Conservation (phyloP, 2,888 invertebrate genomes). For the Meiosimyza platycephala region DNA sequence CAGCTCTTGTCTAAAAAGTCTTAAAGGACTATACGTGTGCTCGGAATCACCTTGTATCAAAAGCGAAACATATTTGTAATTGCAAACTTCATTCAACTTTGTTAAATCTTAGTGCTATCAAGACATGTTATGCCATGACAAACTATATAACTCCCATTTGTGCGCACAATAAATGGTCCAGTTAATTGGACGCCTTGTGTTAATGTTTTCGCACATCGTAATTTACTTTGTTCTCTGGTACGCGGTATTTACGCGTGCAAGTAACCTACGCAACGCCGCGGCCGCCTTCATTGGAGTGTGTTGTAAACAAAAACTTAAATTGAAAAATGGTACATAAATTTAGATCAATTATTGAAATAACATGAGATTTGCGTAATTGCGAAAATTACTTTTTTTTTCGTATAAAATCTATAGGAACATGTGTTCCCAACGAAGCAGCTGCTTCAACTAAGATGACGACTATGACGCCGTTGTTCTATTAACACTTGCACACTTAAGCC, state of each 20-base stretch:
- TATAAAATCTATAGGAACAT: neutral
- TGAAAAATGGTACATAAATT: constrained; percentile 59
- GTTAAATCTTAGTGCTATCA: no score
- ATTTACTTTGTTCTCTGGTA: constrained; percentile 43
- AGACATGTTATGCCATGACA: no score
- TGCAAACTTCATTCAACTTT: no score
- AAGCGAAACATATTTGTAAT: no score
- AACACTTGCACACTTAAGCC: constrained; percentile 29
- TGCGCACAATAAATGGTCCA: constrained; percentile 12
- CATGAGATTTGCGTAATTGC: constrained; percentile 58
- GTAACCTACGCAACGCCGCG: constrained; percentile 5
- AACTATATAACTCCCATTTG: neutral
- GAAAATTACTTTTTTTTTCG: neutral
- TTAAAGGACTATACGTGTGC: no score
- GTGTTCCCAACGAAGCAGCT: neutral
- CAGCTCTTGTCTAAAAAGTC: no score
- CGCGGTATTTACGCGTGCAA: neutral
- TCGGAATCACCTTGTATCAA: no score
- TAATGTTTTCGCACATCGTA: constrained; percentile 56
- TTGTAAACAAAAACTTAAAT: constrained; percentile 36
- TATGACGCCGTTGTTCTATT: constrained; percentile 30
- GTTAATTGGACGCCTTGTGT: constrained; percentile 38
- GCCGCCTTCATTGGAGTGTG: neutral
- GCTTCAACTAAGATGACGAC: no score
- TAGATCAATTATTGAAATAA: constrained; percentile 61